phyloP scores from a whole-genome alignment of 2,113 vertebrate species.

The Muscicapa adusta region DNA sequence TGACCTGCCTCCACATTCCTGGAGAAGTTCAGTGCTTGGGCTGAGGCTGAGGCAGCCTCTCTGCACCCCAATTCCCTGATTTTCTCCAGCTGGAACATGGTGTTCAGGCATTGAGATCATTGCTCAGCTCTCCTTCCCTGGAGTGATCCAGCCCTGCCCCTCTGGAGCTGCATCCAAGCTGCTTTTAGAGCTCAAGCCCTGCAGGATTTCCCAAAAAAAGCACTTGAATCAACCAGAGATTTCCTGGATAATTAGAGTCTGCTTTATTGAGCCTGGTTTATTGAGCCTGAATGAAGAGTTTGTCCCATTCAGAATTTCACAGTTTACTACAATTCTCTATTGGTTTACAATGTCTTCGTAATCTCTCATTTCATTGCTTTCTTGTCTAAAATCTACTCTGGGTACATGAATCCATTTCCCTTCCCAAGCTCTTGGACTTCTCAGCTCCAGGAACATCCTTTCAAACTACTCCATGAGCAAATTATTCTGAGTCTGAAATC shows the following conservation, averaged over 20 bases:
- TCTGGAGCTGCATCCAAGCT: neutral
- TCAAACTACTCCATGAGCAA: neutral
- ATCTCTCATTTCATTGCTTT: neutral
- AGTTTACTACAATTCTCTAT: neutral
- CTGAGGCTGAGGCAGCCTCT: neutral
- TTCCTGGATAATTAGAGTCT: neutral
- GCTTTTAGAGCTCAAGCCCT: neutral
- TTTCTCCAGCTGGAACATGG: neutral
- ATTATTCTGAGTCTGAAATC: neutral
- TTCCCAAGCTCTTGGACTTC: neutral
- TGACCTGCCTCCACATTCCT: fast-evolving
- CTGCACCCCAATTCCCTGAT: neutral
- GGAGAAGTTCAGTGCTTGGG: neutral
- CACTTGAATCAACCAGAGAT: neutral
- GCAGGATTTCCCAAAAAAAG: neutral
- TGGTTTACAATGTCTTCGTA: neutral
- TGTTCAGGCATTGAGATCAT: neutral
- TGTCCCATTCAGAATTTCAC: neutral
- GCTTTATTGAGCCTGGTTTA: neutral
- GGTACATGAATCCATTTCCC: neutral
- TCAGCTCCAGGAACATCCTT: neutral
- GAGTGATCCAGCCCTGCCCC: neutral
- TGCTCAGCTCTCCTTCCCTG: neutral
- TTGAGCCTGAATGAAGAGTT: neutral
- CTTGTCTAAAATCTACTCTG: neutral